Conservation (phyloP, 1,140 invertebrate genomes). For the Harpegnathos saltator region DNA sequence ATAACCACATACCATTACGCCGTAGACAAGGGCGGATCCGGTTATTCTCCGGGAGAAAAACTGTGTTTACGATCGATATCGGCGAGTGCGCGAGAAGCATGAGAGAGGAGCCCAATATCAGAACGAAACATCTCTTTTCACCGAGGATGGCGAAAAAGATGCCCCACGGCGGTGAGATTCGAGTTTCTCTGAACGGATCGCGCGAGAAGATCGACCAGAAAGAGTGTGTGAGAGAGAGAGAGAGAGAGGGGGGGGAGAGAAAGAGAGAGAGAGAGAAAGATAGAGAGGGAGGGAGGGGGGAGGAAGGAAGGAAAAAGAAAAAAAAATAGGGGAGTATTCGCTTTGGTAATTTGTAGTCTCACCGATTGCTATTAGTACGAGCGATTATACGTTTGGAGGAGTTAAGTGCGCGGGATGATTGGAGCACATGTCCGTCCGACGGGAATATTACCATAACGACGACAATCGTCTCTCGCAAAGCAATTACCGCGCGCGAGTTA, state of each 20-base stretch:
- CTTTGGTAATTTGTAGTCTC: slow-evolving; percentile 54
- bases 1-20: slow-evolving; percentile 17
- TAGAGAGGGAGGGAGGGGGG: no score
- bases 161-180: background rate
- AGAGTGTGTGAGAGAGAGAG: no score
- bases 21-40: background rate
- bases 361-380: slow-evolving; percentile 44
- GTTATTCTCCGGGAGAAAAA: slow-evolving; percentile 29
- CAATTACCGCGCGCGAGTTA: slow-evolving; percentile 66
- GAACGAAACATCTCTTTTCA: slow-evolving; percentile 14
- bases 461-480: slow-evolving; percentile 66
- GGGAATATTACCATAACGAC: slow-evolving; percentile 67
- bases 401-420: slow-evolving; percentile 63
- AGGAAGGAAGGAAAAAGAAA: no score
- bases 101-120: background rate
- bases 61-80: slow-evolving; percentile 39
- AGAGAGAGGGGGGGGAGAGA: no score
- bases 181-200: background rate
- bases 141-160: background rate
- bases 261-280: no score
- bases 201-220: background rate
- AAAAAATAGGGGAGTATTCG: slow-evolving; percentile 2
- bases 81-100: background rate
- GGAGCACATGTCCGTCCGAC: slow-evolving; percentile 59
- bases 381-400: slow-evolving; percentile 59